Conservation (phyloP, 2,888 invertebrate genomes). For the Ametastegia equiseti region DNA sequence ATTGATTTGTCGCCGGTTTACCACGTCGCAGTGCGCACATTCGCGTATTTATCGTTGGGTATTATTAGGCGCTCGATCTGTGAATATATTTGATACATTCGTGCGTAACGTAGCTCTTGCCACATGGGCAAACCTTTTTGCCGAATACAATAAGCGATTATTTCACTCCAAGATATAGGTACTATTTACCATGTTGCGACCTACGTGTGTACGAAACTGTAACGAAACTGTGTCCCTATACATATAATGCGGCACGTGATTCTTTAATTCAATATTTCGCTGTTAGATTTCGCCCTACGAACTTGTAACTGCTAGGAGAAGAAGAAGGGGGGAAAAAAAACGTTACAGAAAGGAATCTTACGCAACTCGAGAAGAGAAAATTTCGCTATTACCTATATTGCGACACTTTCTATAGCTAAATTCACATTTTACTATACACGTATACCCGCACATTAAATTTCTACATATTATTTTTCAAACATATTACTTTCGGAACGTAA, state of each 20-base stretch:
- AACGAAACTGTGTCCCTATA: no score
- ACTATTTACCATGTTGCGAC: neutral
- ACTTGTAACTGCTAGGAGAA: neutral
- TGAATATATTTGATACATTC: neutral
- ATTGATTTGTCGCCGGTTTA: constrained; percentile 14
- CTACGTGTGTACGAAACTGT: neutral
- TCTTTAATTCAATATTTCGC: neutral
- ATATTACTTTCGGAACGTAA: neutral
- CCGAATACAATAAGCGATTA: neutral
- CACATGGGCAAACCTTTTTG: neutral
- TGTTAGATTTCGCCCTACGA: no score
- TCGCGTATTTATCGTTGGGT: neutral
- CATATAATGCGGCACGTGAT: neutral
- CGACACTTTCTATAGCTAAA: no score
- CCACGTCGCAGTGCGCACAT: neutral
- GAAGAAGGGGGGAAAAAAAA: neutral
- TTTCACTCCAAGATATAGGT: neutral
- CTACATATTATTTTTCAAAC: no score
- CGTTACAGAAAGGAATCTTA: neutral
- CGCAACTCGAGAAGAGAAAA: no score
- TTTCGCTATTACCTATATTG: no score
- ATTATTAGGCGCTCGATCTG: neutral
- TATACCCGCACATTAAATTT: no score
- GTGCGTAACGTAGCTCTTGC: neutral
- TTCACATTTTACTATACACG: no score